Conservation (phyloP, 1,140 invertebrate genomes). For the Nephila pilipes region DNA sequence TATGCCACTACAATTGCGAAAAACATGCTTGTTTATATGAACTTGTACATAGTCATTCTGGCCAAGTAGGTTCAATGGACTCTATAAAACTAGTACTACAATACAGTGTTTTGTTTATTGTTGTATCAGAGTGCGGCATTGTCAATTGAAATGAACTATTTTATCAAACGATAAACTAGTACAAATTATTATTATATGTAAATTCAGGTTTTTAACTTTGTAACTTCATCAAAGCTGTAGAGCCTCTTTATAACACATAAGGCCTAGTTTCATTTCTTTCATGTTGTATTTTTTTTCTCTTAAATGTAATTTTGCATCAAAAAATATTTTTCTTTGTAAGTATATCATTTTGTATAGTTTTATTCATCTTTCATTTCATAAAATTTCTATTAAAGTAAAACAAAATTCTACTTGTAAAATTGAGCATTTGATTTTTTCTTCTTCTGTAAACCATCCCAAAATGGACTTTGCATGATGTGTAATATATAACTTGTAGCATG, state of each 20-base stretch:
- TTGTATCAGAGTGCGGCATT: conserved; percentile 24
- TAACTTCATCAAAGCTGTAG: conserved; percentile 51
- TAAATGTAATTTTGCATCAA: background rate
- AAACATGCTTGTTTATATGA: conserved; percentile 63
- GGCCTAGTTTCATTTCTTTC: conserved; percentile 28
- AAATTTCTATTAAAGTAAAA: background rate
- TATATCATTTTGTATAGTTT: conserved; percentile 34
- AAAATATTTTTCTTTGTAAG: background rate
- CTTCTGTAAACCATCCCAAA: background rate
- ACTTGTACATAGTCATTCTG: conserved; percentile 57
- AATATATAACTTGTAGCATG: background rate
- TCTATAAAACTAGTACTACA: conserved; percentile 62
- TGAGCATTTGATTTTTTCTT: background rate
- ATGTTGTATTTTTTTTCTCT: background rate
- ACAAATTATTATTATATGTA: conserved; percentile 61
- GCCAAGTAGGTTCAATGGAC: conserved; percentile 23
- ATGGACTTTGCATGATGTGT: background rate
- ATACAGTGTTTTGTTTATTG: conserved; percentile 51
- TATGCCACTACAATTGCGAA: background rate
- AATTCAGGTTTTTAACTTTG: conserved; percentile 72
- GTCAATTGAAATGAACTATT: conserved; percentile 53
- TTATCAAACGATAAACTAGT: conserved; percentile 71
- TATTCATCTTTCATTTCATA: background rate
- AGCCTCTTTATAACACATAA: conserved; percentile 51
- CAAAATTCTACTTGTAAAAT: background rate